phyloP scores from a whole-genome alignment of 2,888 invertebrate species.

The Congeria kusceri region DNA sequence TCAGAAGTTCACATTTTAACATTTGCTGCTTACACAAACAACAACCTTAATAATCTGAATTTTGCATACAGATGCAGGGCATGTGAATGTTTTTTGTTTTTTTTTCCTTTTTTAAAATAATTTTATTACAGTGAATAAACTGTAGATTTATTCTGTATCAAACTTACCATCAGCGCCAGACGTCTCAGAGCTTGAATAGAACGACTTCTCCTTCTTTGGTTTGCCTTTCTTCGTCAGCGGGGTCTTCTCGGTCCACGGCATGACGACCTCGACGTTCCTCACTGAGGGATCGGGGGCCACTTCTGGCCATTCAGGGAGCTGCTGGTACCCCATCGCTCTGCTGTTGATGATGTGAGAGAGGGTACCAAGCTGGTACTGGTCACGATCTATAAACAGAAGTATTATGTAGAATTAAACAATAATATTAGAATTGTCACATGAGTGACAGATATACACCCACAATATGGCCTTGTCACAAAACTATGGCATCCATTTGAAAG shows the following conservation, averaged over 20 bases:
- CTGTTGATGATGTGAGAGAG: constrained; percentile 97
- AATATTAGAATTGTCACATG: too few species aligned
- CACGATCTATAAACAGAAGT: constrained; percentile 88
- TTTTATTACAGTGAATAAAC: not conserved
- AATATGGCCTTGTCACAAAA: too few species aligned
- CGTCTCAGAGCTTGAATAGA: constrained; percentile 87
- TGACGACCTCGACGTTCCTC: constrained; percentile 89
- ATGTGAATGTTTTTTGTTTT: not conserved
- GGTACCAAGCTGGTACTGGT: constrained; percentile 96
- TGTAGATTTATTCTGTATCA: too few species aligned
- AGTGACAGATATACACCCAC: too few species aligned
- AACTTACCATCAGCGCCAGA: constrained; percentile 69
- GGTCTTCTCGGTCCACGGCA: constrained; percentile 76
- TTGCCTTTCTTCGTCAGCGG: constrained; percentile 63
- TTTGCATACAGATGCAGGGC: too few species aligned
- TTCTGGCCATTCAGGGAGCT: constrained; percentile 94
- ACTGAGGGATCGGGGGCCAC: constrained; percentile 91
- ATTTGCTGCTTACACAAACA: too few species aligned
- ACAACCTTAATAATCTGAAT: too few species aligned
- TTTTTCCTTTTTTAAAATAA: not conserved
- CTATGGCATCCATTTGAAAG: too few species aligned
- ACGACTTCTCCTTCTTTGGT: constrained; percentile 86
- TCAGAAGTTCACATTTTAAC: not conserved
- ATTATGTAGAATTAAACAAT: too few species aligned
- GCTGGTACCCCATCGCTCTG: constrained; percentile 94